A percentile compares a stretch with the other conserved stretches of the same genome.
Conservation (phyloP, 2,797 vertebrate species). For the Gouania willdenowi region DNA sequence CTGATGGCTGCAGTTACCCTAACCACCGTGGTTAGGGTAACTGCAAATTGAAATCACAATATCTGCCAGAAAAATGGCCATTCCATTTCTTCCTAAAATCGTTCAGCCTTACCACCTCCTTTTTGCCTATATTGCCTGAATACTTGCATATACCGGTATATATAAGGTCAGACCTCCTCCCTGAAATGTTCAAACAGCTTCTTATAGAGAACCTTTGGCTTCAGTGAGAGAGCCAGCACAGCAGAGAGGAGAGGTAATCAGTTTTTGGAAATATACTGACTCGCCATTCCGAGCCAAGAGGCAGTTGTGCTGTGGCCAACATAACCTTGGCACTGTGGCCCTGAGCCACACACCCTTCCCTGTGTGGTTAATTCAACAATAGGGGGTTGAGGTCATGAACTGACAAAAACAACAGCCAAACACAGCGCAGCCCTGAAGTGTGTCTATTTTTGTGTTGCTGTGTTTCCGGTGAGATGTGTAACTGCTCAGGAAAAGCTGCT, state of each 20-base stretch:
- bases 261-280: constrained; percentile 60
- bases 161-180: too few species aligned
- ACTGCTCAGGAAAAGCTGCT: constrained; percentile 9
- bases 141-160: too few species aligned
- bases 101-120: too few species aligned
- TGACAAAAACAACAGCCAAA: constrained; percentile 52
- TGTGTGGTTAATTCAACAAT: constrained; percentile 58
- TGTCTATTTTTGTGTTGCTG: constrained; percentile 26
- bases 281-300: constrained; percentile 56
- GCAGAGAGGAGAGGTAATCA: constrained; percentile 53
- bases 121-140: too few species aligned
- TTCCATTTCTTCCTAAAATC: too few species aligned
- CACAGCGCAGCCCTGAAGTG: constrained; percentile 30
- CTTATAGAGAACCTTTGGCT: too few species aligned
- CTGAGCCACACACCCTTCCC: constrained; percentile 43
- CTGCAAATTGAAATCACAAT: too few species aligned
- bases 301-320: constrained; percentile 57
- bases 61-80: too few species aligned
- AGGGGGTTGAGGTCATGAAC: constrained; percentile 51
- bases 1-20: too few species aligned
- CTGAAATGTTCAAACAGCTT: too few species aligned
- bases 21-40: too few species aligned
- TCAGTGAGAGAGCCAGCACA: constrained; percentile 17
- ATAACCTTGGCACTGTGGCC: constrained; percentile 37
- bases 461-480: neutral